Evolutionary conservation across 2,113 vertebrate species (phyloP), one percentile per base, ranked within the genome.

Genomic region (Takifugu flavidus): DNA sequence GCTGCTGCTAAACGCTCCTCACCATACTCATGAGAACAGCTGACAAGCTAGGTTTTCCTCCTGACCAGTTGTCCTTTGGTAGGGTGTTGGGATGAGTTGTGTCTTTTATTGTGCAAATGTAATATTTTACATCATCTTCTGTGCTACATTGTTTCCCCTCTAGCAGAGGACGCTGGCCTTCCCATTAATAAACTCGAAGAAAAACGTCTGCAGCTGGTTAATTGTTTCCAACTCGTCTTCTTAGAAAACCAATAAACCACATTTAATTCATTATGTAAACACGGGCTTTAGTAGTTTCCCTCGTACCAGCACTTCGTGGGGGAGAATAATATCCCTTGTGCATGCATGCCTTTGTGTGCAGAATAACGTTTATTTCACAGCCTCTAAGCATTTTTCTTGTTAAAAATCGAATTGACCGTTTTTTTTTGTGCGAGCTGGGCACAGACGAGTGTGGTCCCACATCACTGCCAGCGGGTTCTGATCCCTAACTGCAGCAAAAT

Each of bases 161-260:
- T 3, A 39, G 34, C 34, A 11, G 34, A 39, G 34, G 8, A 39
- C 34, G 34, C 34, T 39, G 34, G 7, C 7, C 8, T 39, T 39
- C 34, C 11, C 34, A 2, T 39, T 39, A 31, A 52, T 12, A 39
- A 31, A 61, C 42, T 55, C 56, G 47, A 50, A 56, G 60, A 69
- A 73, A 47, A 74, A 72, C 53, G 51, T 69, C 63, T 56, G 53
- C 53, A 58, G 44, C 39, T n/a, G 51, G 29, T 65, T 49, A 70
- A 52, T 70, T 68, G 52, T 65, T 70, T 52, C 31, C 13, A 8
- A 14, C 20, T 62, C 52, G 64, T 78, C 47, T 52, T 53, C 51
- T 45, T 56, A 20, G 59, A 54, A 66, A 53, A 65, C 42, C 59
- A 68, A 70, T 68, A 70, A 75, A 70, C 47, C 26, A 56, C 8